Base-by-base conservation (phyloP, 1,140 invertebrate genomes). In the Euborellia annulipes region DNA sequence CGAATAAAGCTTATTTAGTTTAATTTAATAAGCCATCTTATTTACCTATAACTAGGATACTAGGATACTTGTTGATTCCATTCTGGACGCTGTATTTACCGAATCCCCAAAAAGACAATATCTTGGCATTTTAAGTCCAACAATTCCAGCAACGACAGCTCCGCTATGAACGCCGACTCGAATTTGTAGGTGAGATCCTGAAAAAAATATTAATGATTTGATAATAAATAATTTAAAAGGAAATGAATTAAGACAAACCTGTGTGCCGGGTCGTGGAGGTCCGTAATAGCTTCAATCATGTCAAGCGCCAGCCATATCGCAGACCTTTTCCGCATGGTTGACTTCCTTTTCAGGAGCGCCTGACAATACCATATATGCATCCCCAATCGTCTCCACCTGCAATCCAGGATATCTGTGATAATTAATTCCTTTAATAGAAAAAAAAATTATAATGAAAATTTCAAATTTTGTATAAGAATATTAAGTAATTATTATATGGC, bases 361-460 rank as follows among this genome's bases (percentile, higher is more conserved):
- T 13, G 85, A 89, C 1, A 96, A 89, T 1, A 94, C 88, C 90
- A 96, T 95, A 58, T 96, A 95, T 0, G 91, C 90, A 60, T 94
- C 90, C 0, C 92, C 91, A 53, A 96, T 95, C 0, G 92, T 96
- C 66, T 96, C 93, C 4, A 96, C 88, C 87, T 92, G 52, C 14
- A 18, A n/a, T n/a, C n/a, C n/a, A n/a, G n/a, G n/a, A n/a, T n/a
- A n/a, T n/a, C n/a, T n/a, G n/a, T n/a, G n/a, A n/a, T n/a, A n/a
- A n/a, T n/a, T n/a, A n/a, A n/a, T n/a, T n/a, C n/a, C n/a, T n/a
- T n/a, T n/a, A n/a, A n/a, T n/a, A n/a, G n/a, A n/a, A n/a, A n/a
- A n/a, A n/a, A n/a, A n/a, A n/a, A n/a, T n/a, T n/a, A n/a, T n/a
- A n/a, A n/a, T n/a, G n/a, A n/a, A n/a, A n/a, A n/a, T n/a, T n/a